Conservation (phyloP, 2,113 vertebrate species). For the Bubo scandiacus region DNA sequence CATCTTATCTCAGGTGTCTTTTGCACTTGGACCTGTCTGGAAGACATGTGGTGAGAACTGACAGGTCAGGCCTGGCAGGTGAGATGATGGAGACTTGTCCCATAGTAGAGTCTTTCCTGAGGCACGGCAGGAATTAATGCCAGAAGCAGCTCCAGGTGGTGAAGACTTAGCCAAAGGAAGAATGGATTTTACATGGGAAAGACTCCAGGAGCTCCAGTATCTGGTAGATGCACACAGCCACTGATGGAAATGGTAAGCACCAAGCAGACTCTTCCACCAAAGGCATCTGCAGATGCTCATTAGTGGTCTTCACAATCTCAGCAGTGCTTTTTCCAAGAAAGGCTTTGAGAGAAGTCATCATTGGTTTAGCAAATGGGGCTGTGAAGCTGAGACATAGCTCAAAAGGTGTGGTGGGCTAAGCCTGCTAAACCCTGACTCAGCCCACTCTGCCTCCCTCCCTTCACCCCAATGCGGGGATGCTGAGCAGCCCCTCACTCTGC, state of each 20-base stretch:
- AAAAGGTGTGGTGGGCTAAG: not conserved
- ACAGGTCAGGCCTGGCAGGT: not conserved
- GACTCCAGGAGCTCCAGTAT: not conserved
- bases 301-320: not conserved
- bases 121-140: not conserved
- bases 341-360: not conserved
- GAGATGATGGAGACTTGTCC: not conserved
- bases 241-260: not conserved
- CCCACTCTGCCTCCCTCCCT: not conserved
- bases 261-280: not conserved
- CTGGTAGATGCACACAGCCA: not conserved
- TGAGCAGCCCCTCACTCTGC: not conserved
- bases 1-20: not conserved
- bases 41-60: not conserved
- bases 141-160: not conserved
- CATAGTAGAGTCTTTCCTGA: not conserved
- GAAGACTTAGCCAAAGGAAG: not conserved
- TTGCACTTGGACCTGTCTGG: not conserved
- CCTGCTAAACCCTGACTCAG: not conserved
- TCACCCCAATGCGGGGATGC: rapidly evolving
- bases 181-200: not conserved
- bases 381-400: not conserved
- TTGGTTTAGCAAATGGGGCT: not conserved
- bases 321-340: not conserved
- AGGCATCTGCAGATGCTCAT: not conserved